Evolutionary conservation across 2,888 invertebrate species (phyloP).

Genomic region (Agrotis ipsilon): DNA sequence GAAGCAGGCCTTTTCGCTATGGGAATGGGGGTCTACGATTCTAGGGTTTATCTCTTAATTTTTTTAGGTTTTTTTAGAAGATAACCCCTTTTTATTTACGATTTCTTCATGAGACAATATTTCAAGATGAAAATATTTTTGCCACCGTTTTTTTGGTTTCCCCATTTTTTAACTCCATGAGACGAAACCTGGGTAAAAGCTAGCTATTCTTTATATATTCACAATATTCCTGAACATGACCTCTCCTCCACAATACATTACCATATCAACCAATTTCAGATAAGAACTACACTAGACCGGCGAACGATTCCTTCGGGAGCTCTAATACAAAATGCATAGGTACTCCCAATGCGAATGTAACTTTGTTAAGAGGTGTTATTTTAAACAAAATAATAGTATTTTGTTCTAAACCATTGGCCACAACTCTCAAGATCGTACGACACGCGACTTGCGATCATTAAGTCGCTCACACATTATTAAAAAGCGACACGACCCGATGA

Average conservation of each 20-base stretch:
- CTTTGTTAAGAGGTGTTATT: constrained; percentile 43
- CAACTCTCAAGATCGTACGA: background rate
- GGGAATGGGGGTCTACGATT: no score
- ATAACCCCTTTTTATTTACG: no score
- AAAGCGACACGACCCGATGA: no score
- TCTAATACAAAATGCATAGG: constrained; percentile 34
- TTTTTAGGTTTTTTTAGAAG: no score
- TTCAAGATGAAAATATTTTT: no score
- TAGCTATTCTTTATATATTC: background rate
- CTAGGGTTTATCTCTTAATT: no score
- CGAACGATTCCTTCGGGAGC: constrained; percentile 33
- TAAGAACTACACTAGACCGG: constrained; percentile 37
- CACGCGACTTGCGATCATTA: background rate
- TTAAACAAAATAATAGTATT: constrained; percentile 37
- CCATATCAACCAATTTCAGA: constrained; percentile 31
- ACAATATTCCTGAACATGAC: constrained; percentile 2
- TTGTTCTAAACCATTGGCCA: constrained; percentile 1
- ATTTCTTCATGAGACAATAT: no score
- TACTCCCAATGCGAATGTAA: constrained; percentile 34
- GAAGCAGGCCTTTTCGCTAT: no score
- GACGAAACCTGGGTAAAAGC: no score
- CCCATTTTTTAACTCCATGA: no score
- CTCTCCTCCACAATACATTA: background rate
- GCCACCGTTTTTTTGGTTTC: no score
- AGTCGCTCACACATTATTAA: no score